phyloP scores from a whole-genome alignment of 2,888 invertebrate genomes.

The Paralinhomoeus sp. region DNA sequence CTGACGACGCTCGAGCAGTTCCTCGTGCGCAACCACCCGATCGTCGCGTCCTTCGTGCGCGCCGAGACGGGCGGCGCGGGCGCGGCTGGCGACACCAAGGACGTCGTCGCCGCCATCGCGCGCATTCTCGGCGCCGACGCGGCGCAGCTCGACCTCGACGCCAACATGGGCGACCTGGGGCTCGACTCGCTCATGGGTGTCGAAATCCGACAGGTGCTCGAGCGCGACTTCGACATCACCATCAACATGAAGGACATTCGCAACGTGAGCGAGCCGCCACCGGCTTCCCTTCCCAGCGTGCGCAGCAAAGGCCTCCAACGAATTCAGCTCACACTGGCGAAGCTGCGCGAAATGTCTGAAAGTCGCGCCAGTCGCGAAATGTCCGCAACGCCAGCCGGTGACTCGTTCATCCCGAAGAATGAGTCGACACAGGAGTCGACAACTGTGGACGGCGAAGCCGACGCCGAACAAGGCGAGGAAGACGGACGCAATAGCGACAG shows the following conservation, averaged over 20 bases:
- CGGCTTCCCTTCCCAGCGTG: neutral
- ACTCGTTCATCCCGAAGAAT: too few species aligned
- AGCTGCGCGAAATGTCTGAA: constrained; percentile 37
- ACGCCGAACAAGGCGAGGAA: neutral
- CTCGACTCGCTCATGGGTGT: constrained; percentile 95
- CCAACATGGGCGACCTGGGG: constrained; percentile 70
- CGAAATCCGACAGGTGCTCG: constrained; percentile 50
- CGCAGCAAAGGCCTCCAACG: neutral
- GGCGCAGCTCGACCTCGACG: constrained; percentile 44
- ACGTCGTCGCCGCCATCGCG: constrained; percentile 2
- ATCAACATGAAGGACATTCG: constrained; percentile 72
- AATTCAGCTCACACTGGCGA: constrained; percentile 46
- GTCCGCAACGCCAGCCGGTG: too few species aligned
- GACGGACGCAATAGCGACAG: too few species aligned
- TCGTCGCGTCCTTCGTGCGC: constrained; percentile 23
- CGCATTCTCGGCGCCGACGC: constrained; percentile 43
- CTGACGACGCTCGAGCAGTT: constrained; percentile 63
- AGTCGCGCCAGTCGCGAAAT: constrained; percentile 8
- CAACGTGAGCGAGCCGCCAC: constrained; percentile 16
- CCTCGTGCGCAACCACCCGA: constrained; percentile 54
- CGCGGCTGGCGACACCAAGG: too few species aligned
- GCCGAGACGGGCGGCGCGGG: constrained; percentile 37
- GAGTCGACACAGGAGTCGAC: too few species aligned
- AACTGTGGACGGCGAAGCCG: neutral
- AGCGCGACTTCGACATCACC: constrained; percentile 48